Base-by-base conservation (phyloP, 2,113 vertebrate genomes). In the Vanacampus margaritifer region DNA sequence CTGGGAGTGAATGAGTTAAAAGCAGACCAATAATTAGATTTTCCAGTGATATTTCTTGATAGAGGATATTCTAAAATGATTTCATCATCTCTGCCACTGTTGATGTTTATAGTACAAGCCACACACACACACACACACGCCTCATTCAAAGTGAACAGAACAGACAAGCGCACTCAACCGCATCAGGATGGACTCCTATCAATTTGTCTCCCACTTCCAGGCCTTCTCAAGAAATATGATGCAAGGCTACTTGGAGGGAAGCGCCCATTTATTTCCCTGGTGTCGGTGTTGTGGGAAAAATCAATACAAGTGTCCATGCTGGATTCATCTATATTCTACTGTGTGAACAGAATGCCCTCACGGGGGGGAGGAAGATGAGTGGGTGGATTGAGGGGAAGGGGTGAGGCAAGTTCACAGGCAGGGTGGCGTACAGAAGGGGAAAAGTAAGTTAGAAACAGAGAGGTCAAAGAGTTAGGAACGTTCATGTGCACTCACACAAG, bases 251-350 rank as follows among this genome's bases (percentile, higher is more conserved):
- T 66, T 70, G 51, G 64, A 72, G 58, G 77, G 74, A 73, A 68
- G 72, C 68, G 79, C 87, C 85, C 76, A 87, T 86, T 87, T 76
- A 88, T 88, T 89, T 76, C 81, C 68, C 68, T 26, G 59, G 82
- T 83, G 85, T 83, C 81, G 79, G 80, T 24, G 78, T 81, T 83
- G 79, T 74, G 69, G 69, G 75, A 81, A 75, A 82, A 86, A 89
- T 90, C 89, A 82, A 89, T 89, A 89, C 75, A 72, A 65, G 80
- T 84, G 79, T 78, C 79, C 84, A 62, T 76, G 79, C 75, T 68
- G 74, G 75, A 79, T 81, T 84, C 84, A 86, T 89, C 79, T 85
- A 82, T 87, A 88, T 87, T 90, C 83, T 75, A 70, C 77, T 59
- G 86, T 71, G 80, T 86, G 84, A 88, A 89, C 74, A 79, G 71